Percentiles rank a stretch among this genome's conserved stretches.
Evolutionary conservation across 64 coral and sea anemone species (phyloP).

Genomic region (Trachythela sp.): DNA sequence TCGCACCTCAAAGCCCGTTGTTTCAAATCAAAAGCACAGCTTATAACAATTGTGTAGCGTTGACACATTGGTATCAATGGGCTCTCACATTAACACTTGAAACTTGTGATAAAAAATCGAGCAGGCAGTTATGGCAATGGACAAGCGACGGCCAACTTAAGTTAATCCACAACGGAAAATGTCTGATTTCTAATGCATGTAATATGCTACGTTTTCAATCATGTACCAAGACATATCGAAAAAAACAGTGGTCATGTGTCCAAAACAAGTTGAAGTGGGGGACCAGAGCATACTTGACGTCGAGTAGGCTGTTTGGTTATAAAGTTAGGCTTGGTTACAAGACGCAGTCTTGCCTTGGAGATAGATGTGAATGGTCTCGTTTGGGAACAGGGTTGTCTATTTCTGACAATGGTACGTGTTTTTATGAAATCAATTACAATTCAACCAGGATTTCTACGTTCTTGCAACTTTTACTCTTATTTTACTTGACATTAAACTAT

Average conservation of each 20-base stretch:
- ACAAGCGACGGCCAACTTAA: not conserved
- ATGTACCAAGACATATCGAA: not conserved
- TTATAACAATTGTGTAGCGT: not conserved
- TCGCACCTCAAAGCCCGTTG: not conserved
- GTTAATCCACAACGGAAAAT: not conserved
- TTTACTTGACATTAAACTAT: no score
- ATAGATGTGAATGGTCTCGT: not conserved
- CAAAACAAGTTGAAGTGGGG: not conserved
- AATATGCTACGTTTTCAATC: not conserved
- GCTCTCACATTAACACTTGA: not conserved
- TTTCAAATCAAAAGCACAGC: not conserved
- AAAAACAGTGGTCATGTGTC: not conserved
- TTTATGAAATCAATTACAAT: no score
- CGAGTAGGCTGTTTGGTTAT: not conserved
- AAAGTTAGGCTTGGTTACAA: not conserved
- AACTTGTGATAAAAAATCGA: not conserved
- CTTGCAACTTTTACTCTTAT: no score
- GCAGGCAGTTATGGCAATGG: not conserved
- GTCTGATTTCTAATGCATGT: not conserved
- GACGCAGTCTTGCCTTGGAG: not conserved
- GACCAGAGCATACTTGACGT: not conserved
- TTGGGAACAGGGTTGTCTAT: not conserved
- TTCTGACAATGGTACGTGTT: not conserved
- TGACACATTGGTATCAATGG: not conserved
- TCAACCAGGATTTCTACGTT: no score